Evolutionary conservation across 1,140 invertebrate genomes (phyloP), one percentile per base, ranked within the genome.

Genomic region (Camponotus vicinus): DNA sequence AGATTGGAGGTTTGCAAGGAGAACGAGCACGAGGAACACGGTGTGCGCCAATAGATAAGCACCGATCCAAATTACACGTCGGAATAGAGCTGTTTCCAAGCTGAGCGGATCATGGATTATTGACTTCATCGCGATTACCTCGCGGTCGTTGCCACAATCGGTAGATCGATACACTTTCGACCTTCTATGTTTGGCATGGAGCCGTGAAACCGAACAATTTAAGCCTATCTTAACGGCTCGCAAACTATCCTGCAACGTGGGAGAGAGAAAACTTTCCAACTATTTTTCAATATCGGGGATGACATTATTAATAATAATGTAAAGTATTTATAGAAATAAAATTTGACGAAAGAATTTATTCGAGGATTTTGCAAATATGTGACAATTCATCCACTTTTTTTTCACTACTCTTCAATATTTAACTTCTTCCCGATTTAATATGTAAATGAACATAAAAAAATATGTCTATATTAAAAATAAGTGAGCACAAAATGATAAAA

Each of bases 81-180:
- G 89, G 79, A 85, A 79, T 88, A 85, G 88, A 91, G 86, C 87
- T 89, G 87, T 90, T 92, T 83, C 90, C 86, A 87, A 90, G 91
- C 90, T 91, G 91, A 94, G 92, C 93, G 94, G 93, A 94, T 95
- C 94, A 94, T 90, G 92, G 93, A 93, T 94, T 95, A 94, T 94
- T 94, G 93, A 95, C 93, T 94, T 90, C 91, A 86, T 89, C 86
- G 86, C 91, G 89, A 90, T 90, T 90, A 86, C 89, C 70, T 59
- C 76, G 69, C 86, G 82, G 75, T 71, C 69, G 75, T 77, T 88
- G 87, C 77, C 87, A 90, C 89, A 88, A 90, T 85, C 67, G 88
- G 75, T 40, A 42, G 76, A 90, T 90, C 88, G 88, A 90, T 90
- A 90, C 64, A 82, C 52, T 71, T 90, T 90, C 49, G 77, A 90